Conservation (phyloP, 2,888 invertebrate species). For the Acronicta leporina region DNA sequence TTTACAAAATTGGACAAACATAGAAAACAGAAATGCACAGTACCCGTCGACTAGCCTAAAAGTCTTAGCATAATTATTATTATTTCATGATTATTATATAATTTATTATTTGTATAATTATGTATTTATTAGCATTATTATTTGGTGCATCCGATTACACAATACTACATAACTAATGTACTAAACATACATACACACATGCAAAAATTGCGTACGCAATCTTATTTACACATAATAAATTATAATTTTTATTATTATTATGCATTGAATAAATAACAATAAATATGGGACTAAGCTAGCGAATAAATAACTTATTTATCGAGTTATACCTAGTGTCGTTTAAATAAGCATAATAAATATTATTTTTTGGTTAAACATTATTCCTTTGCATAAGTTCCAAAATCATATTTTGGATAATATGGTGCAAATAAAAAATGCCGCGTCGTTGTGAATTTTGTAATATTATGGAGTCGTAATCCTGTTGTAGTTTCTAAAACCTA, state of each 20-base stretch:
- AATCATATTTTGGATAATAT: slow-evolving; percentile 55
- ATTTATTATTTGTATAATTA: slow-evolving; percentile 59
- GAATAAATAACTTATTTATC: slow-evolving; percentile 36
- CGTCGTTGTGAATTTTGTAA: slow-evolving; percentile 74
- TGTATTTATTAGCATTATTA: slow-evolving; percentile 60
- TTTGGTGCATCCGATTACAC: slow-evolving; percentile 72
- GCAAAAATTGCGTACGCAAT: slow-evolving; percentile 49
- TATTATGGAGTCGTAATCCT: slow-evolving; percentile 80
- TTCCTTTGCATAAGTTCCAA: slow-evolving; percentile 64
- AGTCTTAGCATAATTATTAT: slow-evolving; percentile 56
- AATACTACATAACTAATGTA: slow-evolving; percentile 60
- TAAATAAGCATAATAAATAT: slow-evolving; percentile 49
- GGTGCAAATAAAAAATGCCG: slow-evolving; percentile 62
- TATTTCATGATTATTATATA: slow-evolving; percentile 45
- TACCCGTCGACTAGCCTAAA: slow-evolving; percentile 88
- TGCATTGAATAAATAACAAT: slow-evolving; percentile 39
- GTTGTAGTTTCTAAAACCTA: slow-evolving; percentile 59
- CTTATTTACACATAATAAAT: slow-evolving; percentile 66
- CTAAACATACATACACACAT: slow-evolving; percentile 54
- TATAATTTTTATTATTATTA: slow-evolving; percentile 47
- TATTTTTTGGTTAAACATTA: slow-evolving; percentile 46
- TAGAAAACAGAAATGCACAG: slow-evolving; percentile 81
- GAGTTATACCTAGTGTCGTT: slow-evolving; percentile 49
- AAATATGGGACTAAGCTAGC: slow-evolving; percentile 36
- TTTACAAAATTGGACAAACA: slow-evolving; percentile 86